Percentiles rank a stretch among this genome's conserved stretches.
Evolutionary conservation across 2,113 vertebrate genomes (phyloP).

Genomic region (Chionis minor): DNA sequence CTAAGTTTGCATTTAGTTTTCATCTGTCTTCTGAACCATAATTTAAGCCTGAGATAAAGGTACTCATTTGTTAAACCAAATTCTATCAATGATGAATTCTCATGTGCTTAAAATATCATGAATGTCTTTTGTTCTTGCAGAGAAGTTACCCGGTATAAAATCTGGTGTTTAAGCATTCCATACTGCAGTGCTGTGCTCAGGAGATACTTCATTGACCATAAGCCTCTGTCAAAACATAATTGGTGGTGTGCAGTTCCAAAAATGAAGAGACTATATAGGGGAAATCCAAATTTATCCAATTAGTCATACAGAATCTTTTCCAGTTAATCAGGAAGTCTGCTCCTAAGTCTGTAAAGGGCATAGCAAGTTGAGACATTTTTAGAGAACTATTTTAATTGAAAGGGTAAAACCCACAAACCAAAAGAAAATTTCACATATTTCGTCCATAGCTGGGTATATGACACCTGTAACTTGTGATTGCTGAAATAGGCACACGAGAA

Average conservation of each 20-base stretch:
- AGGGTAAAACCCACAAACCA: neutral
- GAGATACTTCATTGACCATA: neutral
- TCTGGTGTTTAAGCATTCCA: neutral
- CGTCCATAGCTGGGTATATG: neutral
- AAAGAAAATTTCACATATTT: neutral
- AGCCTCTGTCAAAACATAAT: neutral
- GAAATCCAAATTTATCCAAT: slow-evolving; percentile 35
- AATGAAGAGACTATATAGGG: neutral
- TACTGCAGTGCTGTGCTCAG: neutral
- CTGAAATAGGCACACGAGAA: neutral
- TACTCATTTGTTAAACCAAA: neutral
- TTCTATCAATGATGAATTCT: neutral
- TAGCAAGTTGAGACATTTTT: neutral
- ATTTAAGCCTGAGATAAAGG: neutral
- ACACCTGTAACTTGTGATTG: neutral
- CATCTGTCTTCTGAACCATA: neutral
- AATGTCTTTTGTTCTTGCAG: neutral
- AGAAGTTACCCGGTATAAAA: neutral
- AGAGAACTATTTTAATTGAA: neutral
- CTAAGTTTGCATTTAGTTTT: neutral
- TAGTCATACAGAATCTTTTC: slow-evolving; percentile 22
- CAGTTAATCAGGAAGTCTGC: slow-evolving; percentile 1
- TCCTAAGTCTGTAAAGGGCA: neutral
- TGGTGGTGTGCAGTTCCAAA: neutral
- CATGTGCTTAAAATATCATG: neutral